Conservation (phyloP, 2,797 vertebrate species). For the Oryzias sinensis region DNA sequence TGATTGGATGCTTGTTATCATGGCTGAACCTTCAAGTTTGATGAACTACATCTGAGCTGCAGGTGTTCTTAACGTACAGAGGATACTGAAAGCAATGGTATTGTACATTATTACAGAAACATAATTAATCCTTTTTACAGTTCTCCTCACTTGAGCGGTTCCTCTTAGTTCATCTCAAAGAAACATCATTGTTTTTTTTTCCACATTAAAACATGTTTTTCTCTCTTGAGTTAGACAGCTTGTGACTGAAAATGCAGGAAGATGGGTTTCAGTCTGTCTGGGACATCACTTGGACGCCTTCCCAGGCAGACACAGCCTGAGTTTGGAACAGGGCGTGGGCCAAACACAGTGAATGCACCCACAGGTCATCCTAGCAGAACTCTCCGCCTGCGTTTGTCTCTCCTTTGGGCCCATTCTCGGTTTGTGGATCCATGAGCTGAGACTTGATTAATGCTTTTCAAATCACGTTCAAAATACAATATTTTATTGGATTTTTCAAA, state of each 20-base stretch:
- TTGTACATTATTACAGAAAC: too few relatives aligned
- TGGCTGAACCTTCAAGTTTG: too few relatives aligned
- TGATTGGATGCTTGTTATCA: too few relatives aligned
- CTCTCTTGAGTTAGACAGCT: constrained; percentile 59
- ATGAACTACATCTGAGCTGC: too few relatives aligned
- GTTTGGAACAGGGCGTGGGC: constrained; percentile 50
- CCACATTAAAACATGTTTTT: constrained; percentile 26
- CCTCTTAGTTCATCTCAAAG: constrained; percentile 36
- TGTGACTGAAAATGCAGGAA: constrained; percentile 47
- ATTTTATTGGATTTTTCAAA: constrained; percentile 48
- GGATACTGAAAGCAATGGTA: too few relatives aligned
- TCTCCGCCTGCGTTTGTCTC: constrained; percentile 32
- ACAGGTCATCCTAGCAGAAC: constrained; percentile 50
- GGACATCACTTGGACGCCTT: constrained; percentile 65
- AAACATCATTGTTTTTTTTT: constrained; percentile 37
- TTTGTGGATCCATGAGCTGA: constrained; percentile 39
- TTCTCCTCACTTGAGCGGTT: constrained; percentile 6
- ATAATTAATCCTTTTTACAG: too few relatives aligned
- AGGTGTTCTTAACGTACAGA: too few relatives aligned
- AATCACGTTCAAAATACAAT: constrained; percentile 32
- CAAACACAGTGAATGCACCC: constrained; percentile 39
- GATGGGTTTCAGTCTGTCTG: constrained; percentile 65
- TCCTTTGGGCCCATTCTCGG: constrained; percentile 51
- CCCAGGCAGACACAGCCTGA: constrained; percentile 52
- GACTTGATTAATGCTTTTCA: constrained; percentile 29